These are phyloP conservation scores for Ophion ellenae DNA, from an alignment of 2,888 invertebrate genomes.

Conservation along the genomic window DNA sequence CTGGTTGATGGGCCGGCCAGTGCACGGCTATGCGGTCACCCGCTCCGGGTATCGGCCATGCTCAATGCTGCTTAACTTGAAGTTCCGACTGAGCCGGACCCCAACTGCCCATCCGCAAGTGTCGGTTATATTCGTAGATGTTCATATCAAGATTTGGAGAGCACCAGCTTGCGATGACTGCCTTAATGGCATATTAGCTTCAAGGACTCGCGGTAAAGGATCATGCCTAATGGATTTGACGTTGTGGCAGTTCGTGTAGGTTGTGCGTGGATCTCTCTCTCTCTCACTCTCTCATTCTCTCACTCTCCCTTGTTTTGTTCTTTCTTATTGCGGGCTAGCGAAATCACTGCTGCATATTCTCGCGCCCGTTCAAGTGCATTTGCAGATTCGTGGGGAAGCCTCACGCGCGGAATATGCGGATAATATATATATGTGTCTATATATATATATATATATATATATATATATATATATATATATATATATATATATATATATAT, in stretches of 20 bases:
- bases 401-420: conserved; percentile 21
- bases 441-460: conserved; percentile 3
- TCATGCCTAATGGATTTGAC: conserved; percentile 53
- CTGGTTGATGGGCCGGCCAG: no score
- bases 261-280: conserved; percentile 66
- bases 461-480: no score
- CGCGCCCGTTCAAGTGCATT: not conserved
- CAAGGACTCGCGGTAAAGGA: conserved; percentile 10
- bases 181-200: conserved; percentile 9
- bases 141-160: not conserved
- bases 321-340: conserved; percentile 19
- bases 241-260: conserved; percentile 62
- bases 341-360: conserved; percentile 18
- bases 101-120: no score
- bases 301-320: conserved; percentile 35
- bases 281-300: not conserved
- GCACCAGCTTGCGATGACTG: not conserved
- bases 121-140: no score
- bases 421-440: no score
- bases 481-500: no score
- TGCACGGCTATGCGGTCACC: no score
- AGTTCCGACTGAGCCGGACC: no score
- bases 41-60: no score
- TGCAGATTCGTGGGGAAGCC: conserved; percentile 31
- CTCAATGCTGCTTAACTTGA: no score